Conservation (phyloP, 2,113 vertebrate species). For the Bufo bufo region DNA sequence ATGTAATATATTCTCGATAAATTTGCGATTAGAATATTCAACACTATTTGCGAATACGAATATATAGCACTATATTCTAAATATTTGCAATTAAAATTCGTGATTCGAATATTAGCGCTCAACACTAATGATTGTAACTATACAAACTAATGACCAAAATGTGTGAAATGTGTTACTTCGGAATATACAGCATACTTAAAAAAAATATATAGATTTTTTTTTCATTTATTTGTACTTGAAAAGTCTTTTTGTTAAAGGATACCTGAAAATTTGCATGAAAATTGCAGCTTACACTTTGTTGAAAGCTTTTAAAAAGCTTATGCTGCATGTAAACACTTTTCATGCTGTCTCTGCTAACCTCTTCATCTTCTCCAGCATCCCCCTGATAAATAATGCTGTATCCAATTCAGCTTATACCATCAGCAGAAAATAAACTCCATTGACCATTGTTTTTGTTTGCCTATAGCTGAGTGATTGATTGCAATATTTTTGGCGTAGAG, state of each 20-base stretch:
- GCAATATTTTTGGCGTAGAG: conserved; percentile 52
- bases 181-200: neutral
- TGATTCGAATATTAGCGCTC: too few species aligned
- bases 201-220: neutral
- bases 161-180: neutral
- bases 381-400: conserved; percentile 50
- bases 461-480: conserved; percentile 57
- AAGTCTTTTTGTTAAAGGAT: conserved; percentile 8
- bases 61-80: too few species aligned
- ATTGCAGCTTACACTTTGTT: conserved; percentile 17
- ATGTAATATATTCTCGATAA: too few species aligned
- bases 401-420: conserved; percentile 40
- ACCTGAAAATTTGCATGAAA: conserved; percentile 20
- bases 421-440: conserved; percentile 51
- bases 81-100: too few species aligned
- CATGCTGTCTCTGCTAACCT: conserved; percentile 40
- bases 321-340: conserved; percentile 37
- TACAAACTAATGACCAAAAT: neutral
- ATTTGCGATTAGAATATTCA: too few species aligned
- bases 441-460: conserved; percentile 54
- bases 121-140: neutral
- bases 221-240: conserved; percentile 18
- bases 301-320: conserved; percentile 46
- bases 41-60: too few species aligned
- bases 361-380: conserved; percentile 49